phyloP scores from a whole-genome alignment of 2,113 vertebrate genomes.

The Stercorarius parasiticus region DNA sequence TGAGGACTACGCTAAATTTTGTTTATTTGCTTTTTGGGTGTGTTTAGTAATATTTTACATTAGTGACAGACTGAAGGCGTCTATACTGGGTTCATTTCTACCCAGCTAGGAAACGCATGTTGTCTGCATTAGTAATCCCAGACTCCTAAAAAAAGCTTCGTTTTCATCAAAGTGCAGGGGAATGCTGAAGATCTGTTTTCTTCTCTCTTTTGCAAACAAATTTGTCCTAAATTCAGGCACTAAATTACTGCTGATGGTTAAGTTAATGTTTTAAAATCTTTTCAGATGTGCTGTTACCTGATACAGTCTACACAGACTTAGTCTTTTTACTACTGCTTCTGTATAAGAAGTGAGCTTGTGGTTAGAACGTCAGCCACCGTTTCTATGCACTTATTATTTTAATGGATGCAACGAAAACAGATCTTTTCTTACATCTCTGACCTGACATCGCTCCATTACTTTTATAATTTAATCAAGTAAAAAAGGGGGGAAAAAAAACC shows the following conservation, averaged over 20 bases:
- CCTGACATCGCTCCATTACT: not conserved
- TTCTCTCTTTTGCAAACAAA: not conserved
- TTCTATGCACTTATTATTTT: not conserved
- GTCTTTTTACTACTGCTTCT: not conserved
- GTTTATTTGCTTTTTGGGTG: not conserved
- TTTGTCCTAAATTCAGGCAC: not conserved
- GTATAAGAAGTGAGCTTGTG: not conserved
- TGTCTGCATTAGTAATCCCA: not conserved
- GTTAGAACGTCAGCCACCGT: not conserved
- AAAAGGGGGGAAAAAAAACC: not conserved
- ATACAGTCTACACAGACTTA: not conserved
- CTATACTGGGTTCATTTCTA: not conserved
- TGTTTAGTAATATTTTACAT: not conserved
- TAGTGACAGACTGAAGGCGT: not conserved
- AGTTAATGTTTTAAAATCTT: not conserved
- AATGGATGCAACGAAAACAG: not conserved
- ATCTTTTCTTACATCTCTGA: not conserved
- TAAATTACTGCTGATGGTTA: not conserved
- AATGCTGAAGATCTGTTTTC: not conserved
- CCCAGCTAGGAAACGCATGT: not conserved
- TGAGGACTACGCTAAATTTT: not conserved
- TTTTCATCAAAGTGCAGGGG: not conserved
- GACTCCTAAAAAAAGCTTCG: not conserved
- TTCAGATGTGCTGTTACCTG: not conserved
- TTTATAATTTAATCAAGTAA: not conserved